Base-by-base conservation (phyloP, 2,888 invertebrate species). In the Drosophila gaucha region DNA sequence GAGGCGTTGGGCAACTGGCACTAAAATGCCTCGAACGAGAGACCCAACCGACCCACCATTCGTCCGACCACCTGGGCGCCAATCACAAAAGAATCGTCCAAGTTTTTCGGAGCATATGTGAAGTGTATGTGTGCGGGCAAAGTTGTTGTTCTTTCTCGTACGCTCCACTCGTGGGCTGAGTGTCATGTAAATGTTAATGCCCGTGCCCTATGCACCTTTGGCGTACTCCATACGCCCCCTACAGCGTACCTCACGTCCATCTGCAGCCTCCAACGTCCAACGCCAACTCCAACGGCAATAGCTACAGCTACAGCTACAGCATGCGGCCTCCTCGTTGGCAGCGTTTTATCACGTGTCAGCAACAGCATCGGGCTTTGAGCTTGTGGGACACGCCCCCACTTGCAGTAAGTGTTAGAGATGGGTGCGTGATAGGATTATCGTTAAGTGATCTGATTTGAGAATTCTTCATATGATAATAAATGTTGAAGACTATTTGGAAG, bases 301-400 rank as follows among this genome's bases (percentile, higher is more conserved):
- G 38, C 36, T 8, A 47, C 44, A 65, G 43, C 38, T 46, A 39
- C 6, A 43, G 33, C 54, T 46, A 39, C 49, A 51, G 54, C 55
- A 58, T 47, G 54, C 50, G 79, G 64, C 60, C 36, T 67, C 60
- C 36, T 67, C 59, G 51, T 70, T 63, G 86, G 54, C 66, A 86
- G 79, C 87, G 86, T 82, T 84, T 84, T 85, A 84, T 87, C 84
- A 84, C 88, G 84, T 84, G 84, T 87, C 84, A 84, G 86, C 70
- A 78, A 67, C 87, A 87, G 86, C 74, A 87, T 70, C 67, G 74
- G 75, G 75, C 76, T 72, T 83, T 67, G 77, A 79, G 83, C 65
- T 57, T 65, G 38, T 60, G 47, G 50, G 74, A 52, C 78, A 75
- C 74, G 76, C 63, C 78, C 41, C 36, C 43, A 51, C 68, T 16